Conservation (phyloP, 2,113 vertebrate genomes). For the Cyanoramphus novaezelandiae region DNA sequence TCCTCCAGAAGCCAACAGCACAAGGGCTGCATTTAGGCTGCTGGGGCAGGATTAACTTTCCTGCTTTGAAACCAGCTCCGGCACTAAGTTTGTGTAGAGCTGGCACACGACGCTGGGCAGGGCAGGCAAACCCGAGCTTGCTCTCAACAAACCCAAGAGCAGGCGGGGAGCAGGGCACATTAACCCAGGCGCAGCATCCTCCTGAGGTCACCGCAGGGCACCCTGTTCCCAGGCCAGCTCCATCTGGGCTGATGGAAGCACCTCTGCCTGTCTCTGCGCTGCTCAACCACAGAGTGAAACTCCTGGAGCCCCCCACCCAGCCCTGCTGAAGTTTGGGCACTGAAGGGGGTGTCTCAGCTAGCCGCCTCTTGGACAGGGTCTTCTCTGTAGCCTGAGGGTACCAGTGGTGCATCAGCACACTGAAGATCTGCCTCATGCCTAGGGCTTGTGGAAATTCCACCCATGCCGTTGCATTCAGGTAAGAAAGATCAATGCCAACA, state of each 20-base stretch:
- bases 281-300: fast-evolving
- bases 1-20: background rate
- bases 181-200: background rate
- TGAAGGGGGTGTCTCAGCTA: background rate
- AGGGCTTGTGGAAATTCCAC: background rate
- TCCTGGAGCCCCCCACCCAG: fast-evolving
- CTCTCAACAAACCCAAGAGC: background rate
- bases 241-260: background rate
- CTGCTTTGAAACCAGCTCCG: background rate
- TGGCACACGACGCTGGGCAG: background rate
- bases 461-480: fast-evolving
- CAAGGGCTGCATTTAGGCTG: background rate
- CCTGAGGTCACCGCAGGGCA: background rate
- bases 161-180: background rate
- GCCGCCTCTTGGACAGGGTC: background rate
- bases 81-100: background rate
- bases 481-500: background rate
- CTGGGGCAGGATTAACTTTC: background rate
- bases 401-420: background rate
- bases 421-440: background rate
- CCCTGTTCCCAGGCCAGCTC: background rate
- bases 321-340: background rate
- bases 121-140: background rate
- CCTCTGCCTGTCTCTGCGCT: background rate
- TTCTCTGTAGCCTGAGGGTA: background rate